These are phyloP conservation scores for Atherinosoma microstoma DNA, from an alignment of 2,797 vertebrate genomes.

Conservation along the genomic window DNA sequence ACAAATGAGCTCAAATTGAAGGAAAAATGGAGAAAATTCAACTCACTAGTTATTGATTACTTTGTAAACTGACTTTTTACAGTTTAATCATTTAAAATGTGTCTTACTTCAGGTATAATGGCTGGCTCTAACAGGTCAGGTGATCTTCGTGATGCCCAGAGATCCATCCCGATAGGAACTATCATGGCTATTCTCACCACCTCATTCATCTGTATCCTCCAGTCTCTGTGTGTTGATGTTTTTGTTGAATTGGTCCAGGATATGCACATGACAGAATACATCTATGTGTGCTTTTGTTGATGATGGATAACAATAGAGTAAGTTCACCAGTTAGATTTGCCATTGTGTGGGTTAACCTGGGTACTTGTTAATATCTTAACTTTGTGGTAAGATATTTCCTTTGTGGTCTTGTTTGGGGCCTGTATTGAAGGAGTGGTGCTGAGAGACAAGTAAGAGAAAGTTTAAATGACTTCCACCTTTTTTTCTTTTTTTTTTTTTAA, in stretches of 20 bases:
- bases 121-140: slow-evolving; percentile 96
- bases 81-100: background rate
- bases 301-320: background rate
- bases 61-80: background rate
- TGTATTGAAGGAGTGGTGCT: slow-evolving; percentile 95
- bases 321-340: background rate
- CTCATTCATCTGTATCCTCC: slow-evolving; percentile 95
- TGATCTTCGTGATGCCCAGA: slow-evolving; percentile 93
- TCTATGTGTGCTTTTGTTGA: background rate
- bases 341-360: background rate
- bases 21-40: background rate
- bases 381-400: slow-evolving; percentile 87
- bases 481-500: background rate
- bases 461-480: background rate
- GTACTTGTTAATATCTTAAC: slow-evolving; percentile 78
- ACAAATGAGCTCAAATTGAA: background rate
- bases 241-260: background rate
- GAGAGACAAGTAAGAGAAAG: slow-evolving; percentile 91
- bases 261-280: background rate
- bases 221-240: accelerated
- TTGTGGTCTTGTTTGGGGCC: slow-evolving; percentile 92
- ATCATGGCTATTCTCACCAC: slow-evolving; percentile 95
- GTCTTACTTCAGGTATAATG: slow-evolving; percentile 90
- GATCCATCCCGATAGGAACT: slow-evolving; percentile 94
- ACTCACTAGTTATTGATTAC: background rate